Evolutionary conservation across 2,888 invertebrate genomes (phyloP), one percentile per base, ranked within the genome.

Genomic region (Aphrophora alni): DNA sequence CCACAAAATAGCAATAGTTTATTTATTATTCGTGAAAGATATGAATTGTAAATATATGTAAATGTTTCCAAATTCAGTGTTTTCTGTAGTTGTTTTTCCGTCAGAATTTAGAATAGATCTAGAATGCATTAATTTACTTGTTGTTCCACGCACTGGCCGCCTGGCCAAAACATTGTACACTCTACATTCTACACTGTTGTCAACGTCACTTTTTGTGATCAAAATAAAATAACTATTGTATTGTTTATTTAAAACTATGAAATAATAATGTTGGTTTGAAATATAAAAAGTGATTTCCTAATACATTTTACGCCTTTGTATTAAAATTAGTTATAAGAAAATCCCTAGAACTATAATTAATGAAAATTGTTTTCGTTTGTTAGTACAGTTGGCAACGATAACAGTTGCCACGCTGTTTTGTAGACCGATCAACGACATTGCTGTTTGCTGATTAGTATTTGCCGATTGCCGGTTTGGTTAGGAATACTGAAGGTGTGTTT

Each of bases 361-460:
- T 3, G 33, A 8, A 8, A 33, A 33, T 33, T 33, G 33, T 33
- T 33, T 33, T 5, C 3, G 5, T 5, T 59, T 59, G 4, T 21
- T 59, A 3, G 1, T 21, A 59, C 59, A 59, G 59, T 59, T 59
- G 59, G 59, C 21, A 59, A 3, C 21, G 59, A 21, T 59, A 21
- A 59, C 59, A 59, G 59, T 59, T 59, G 59, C 59, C 59, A 59
- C 59, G 59, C 59, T 59, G 59, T n/a, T n/a, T 21, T 59, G n/a
- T 59, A 59, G 59, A 44, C 44, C 2, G 44, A 44, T 44, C 44
- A 33, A n/a, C n/a, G 44, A 44, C 44, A 17, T 44, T 33, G 5
- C 4, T 33, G 33, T 4, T 33, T 33, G 17, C 5, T 44, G 14
- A 44, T 2, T 59, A 59, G 21, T 59, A 21, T 5, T n/a, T 59